Conservation (phyloP, 2,888 invertebrate species). For the Priocnemis perturbator region DNA sequence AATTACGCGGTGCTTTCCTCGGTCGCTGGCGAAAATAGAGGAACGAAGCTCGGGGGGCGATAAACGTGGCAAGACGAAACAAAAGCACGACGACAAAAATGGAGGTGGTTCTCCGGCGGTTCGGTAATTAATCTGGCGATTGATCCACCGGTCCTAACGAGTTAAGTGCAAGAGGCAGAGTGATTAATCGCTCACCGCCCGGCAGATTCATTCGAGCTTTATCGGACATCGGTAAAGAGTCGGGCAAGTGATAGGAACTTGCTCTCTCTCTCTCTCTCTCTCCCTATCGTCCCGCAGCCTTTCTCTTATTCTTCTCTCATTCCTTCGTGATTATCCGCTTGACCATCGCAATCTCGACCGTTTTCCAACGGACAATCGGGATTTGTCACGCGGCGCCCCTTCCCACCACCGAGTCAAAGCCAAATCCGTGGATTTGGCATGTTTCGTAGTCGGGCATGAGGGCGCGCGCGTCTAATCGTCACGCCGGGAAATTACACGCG, state of each 20-base stretch:
- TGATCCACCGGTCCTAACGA: conserved; percentile 28
- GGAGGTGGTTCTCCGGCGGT: background rate
- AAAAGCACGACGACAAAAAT: background rate
- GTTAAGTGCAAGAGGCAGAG: conserved; percentile 18
- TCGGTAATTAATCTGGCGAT: conserved; percentile 40
- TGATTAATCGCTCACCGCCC: conserved; percentile 7
- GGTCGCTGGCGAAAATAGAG: conserved; percentile 6
- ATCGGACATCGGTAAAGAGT: conserved; percentile 6
- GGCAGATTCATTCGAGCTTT: conserved; percentile 11
- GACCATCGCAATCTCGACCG: conserved; percentile 6
- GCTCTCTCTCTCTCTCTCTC: conserved; percentile 4
- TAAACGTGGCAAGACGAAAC: background rate
- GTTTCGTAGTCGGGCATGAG: conserved; percentile 26
- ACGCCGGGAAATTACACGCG: conserved; percentile 51
- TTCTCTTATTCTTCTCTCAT: background rate
- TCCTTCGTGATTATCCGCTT: background rate
- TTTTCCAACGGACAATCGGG: conserved; percentile 26
- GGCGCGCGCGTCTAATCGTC: conserved; percentile 49
- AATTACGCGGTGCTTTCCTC: background rate
- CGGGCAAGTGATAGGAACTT: conserved; percentile 26
- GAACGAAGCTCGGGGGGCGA: conserved; percentile 1
- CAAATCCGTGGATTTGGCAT: conserved; percentile 7
- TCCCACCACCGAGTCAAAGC: background rate
- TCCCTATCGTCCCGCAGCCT: conserved; percentile 6
- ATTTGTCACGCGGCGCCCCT: conserved; percentile 26